A percentile compares a stretch with the other conserved stretches of the same genome.
Conservation (phyloP, 2,113 vertebrate genomes). For the Leiothrix lutea region DNA sequence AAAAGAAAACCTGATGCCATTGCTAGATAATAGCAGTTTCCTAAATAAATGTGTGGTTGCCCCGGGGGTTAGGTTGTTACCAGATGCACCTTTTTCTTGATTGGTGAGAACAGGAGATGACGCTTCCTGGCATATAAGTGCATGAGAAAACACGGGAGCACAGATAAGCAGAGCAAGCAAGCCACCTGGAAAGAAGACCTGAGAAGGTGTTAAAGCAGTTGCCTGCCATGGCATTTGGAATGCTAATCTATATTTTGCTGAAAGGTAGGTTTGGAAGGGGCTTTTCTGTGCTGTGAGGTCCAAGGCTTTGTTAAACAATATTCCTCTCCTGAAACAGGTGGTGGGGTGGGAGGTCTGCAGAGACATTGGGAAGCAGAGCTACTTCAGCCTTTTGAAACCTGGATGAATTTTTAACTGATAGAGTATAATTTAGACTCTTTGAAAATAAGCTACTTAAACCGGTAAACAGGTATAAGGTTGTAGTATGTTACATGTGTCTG, state of each 20-base stretch:
- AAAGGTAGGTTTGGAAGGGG: slow-evolving; percentile 63
- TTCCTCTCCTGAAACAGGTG: not conserved
- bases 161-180: slow-evolving; percentile 56
- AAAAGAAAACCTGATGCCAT: slow-evolving; percentile 67
- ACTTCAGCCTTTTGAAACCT: not conserved
- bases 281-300: not conserved
- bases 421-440: not conserved
- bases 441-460: not conserved
- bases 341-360: not conserved
- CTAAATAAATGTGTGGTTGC: slow-evolving; percentile 62
- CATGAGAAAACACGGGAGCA: slow-evolving; percentile 53
- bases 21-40: slow-evolving; percentile 68
- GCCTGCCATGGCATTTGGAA: slow-evolving; percentile 66
- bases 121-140: slow-evolving; percentile 75
- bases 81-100: slow-evolving; percentile 71
- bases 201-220: slow-evolving; percentile 24
- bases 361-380: not conserved
- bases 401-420: not conserved
- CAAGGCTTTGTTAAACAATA: not conserved
- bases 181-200: slow-evolving; percentile 29
- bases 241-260: slow-evolving; percentile 67
- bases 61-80: slow-evolving; percentile 58
- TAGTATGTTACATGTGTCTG: not conserved
- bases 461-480: not conserved
- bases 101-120: slow-evolving; percentile 75